Evolutionary conservation across 2,797 vertebrate genomes (phyloP), one percentile per base, ranked within the genome.

Genomic region (Clarias platycephalus): DNA sequence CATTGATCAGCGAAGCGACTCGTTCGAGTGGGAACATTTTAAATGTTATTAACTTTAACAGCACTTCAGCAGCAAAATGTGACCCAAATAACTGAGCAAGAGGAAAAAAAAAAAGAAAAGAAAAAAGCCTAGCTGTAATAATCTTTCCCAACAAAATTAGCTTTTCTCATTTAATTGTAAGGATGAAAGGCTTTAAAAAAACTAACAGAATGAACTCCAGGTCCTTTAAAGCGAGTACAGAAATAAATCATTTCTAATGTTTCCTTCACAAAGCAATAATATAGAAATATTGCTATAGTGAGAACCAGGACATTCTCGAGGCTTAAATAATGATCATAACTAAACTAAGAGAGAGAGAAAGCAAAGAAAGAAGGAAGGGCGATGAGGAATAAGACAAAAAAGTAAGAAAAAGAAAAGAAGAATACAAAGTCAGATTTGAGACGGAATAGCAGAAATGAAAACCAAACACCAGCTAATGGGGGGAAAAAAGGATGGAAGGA

Each of bases 181-280:
- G 16, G 15, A 20, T 28, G 18, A 75, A 20, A 75, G 71, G n/a
- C 71, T 49, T 26, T 15, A 22, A 26, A 3, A n/a, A 24, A 40
- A 8, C 24, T n/a, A 53, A 18, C 71, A 28, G 44, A 49, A 49
- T 26, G 44, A 74, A 28, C 71, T 53, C n/a, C 44, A 9, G 44
- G 6, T 74, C 44, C n/a, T 16, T n/a, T 26, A 8, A 74, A 53
- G 31, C 68, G 15, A 72, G 68, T 5, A 6, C 37, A 24, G 34
- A 71, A 44, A 72, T 72, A 49, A 72, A 15, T 71, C 68, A 40
- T 44, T n/a, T 24, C 37, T 13, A 49, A n/a, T n/a, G 24, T 72
- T 72, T 49, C 24, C 70, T 49, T 72, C 70, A 12, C 22, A 72
- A n/a, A n/a, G 70, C 70, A 49, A 72, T 70, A 40, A 70, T 72